A percentile compares a stretch with the other conserved stretches of the same genome.
Conservation (phyloP, 2,797 vertebrate genomes). For the Pipistrellus pygmaeus region DNA sequence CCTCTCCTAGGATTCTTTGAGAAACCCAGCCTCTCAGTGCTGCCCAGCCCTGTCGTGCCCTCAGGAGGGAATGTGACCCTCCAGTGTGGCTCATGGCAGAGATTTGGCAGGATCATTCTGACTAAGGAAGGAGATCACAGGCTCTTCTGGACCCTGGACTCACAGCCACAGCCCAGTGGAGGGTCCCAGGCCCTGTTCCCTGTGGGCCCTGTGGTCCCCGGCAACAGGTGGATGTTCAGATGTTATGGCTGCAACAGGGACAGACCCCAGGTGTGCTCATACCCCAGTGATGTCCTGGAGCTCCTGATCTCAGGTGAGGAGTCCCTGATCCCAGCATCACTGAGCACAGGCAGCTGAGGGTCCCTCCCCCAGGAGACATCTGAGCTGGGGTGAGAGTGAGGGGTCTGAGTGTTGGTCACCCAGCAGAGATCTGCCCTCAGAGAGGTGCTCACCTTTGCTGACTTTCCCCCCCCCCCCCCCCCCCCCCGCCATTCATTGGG, state of each 20-base stretch:
- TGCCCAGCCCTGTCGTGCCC: too few species aligned
- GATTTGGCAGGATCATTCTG: background rate
- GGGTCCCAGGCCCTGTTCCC: background rate
- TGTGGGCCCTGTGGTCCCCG: rapidly evolving
- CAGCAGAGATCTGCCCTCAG: background rate
- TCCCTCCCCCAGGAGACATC: background rate
- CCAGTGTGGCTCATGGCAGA: too few species aligned
- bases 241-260: too few species aligned
- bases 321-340: rapidly evolving
- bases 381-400: background rate
- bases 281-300: background rate
- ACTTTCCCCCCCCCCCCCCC: too few species aligned
- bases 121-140: background rate
- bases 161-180: rapidly evolving
- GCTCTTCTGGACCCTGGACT: rapidly evolving
- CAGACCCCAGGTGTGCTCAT: too few species aligned
- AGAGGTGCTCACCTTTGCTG: rapidly evolving
- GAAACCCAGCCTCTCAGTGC: too few species aligned
- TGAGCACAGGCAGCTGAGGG: background rate
- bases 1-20: too few species aligned
- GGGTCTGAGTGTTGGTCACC: rapidly evolving
- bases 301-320: background rate
- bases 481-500: rapidly evolving
- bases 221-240: too few species aligned
- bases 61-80: too few species aligned